A percentile compares a stretch with the other conserved stretches of the same genome.
These are phyloP conservation scores for Staurois parvus DNA, from an alignment of 2,797 vertebrate species.

Conservation along the genomic window DNA sequence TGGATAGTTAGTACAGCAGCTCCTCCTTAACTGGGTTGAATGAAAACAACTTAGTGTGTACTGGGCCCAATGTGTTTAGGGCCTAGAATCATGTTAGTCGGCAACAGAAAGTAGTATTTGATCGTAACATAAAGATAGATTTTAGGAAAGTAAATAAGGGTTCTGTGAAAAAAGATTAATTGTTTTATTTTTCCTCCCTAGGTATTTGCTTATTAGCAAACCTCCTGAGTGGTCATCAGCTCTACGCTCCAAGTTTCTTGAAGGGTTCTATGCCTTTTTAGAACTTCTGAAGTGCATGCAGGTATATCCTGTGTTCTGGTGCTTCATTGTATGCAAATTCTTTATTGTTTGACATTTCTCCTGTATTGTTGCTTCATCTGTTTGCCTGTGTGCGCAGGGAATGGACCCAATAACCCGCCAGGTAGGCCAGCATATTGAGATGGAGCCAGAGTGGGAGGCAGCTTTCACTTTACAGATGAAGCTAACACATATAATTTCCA, in stretches of 20 bases:
- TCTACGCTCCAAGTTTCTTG: slow-evolving; percentile 89
- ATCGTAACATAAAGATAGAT: background rate
- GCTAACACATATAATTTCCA: slow-evolving; percentile 93
- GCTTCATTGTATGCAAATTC: background rate
- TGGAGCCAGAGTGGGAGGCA: slow-evolving; percentile 98
- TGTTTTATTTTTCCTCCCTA: slow-evolving; percentile 66
- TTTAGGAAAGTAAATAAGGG: background rate
- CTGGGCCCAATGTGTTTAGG: too few relatives aligned
- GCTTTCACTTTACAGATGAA: slow-evolving; percentile 98
- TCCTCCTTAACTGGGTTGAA: too few relatives aligned
- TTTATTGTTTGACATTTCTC: background rate
- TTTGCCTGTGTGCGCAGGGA: slow-evolving; percentile 76
- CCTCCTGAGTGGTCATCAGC: slow-evolving; percentile 89
- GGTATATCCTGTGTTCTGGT: slow-evolving; percentile 73
- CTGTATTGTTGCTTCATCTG: background rate
- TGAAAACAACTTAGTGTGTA: too few relatives aligned
- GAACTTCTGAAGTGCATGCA: slow-evolving; percentile 97
- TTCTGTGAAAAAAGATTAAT: background rate
- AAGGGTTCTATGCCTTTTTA: slow-evolving; percentile 91
- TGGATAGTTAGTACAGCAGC: too few relatives aligned
- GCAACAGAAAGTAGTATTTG: background rate
- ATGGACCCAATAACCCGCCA: slow-evolving; percentile 97
- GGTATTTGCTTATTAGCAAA: slow-evolving; percentile 93
- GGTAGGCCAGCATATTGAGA: slow-evolving; percentile 97
- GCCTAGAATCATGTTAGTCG: too few relatives aligned